Evolutionary conservation across 2,888 invertebrate species (phyloP), one percentile per base, ranked within the genome.

Genomic region (Sminthurinus aureus): DNA sequence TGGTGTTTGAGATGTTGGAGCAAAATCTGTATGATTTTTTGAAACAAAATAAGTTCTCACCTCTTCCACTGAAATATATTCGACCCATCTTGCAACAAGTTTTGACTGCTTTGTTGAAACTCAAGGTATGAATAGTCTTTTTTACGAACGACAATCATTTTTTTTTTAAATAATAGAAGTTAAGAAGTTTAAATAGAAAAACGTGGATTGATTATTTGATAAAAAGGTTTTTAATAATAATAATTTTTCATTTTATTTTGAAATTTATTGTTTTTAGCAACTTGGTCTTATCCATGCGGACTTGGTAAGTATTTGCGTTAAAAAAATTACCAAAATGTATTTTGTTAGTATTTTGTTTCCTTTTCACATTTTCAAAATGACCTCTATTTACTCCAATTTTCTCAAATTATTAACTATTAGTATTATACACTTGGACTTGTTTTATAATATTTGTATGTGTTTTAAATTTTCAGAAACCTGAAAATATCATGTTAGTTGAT

Each of bases 401-500:
- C 38, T 38, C 38, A 38, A 38, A 4, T 38, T n/a, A n/a, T n/a
- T n/a, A n/a, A n/a, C n/a, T n/a, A n/a, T n/a, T n/a, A n/a, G n/a
- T n/a, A n/a, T n/a, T n/a, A n/a, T n/a, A n/a, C n/a, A 38, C 38
- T 4, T 38, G 1, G 38, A 38, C 38, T 38, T 6, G 6, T 38
- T 38, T 38, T 6, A 38, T 38, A 38, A 38, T 38, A 38, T 6
- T 38, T 38, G 1, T 38, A 38, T 38, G n/a, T n/a, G n/a, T 38
- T 38, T 38, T 4, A 38, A 4, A 38, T 38, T 38, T 38, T 38
- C 38, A 38, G 38, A 99, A 99, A 92, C 99, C 99, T 22, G 99
- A 99, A 92, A 99, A 99, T 92, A 99, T 99, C 90, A 99, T 99
- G 99, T 92, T 99, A 91, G 99, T 99, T 89, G 99, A 99, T 92